Evolutionary conservation across 2,888 invertebrate species (phyloP), one percentile per base, ranked within the genome.

Genomic region (Priocnemis perturbator): DNA sequence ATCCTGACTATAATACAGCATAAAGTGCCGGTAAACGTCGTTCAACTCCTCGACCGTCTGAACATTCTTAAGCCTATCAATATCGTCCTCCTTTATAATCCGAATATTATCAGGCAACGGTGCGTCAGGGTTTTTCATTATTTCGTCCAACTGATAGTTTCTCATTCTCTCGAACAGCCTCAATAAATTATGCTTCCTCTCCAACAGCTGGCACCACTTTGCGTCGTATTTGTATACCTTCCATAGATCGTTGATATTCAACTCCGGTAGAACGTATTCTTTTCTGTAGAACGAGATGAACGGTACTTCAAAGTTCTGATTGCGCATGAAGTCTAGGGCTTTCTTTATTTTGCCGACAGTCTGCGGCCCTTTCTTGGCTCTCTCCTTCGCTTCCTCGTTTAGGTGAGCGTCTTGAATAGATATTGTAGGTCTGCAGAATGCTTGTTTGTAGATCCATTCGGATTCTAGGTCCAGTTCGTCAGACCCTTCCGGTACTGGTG

Each of bases 231-330:
- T 95, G 90, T 97, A 99, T n/a, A 99, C 95, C 87, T 95, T 96
- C 99, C 99, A 99, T 30, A 99, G 90, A 86, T 99, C 98, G 83
- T 96, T 96, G 63, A 98, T 96, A 79, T 94, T 96, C 20, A 99
- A 90, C 84, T 98, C 98, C 0, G 97, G 97, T 84, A 96, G 95
- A 0, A 98, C 97, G 83, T 97, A 97, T n/a, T 99, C 99, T 89
- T 99, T 99, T 23, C 99, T 93, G 88, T 99, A 99, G 90, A 98
- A 98, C 0, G 98, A 97, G 82, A 99, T 99, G 89, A 99, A 99
- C 0, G 99, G 99, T 52, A 99, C 98, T 90, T 99, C 99, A 77
- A 98, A 91, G 58, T 96, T 95, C 85, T 98, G 97, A 88, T 98
- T 98, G 50, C 98, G 91, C 93, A 99, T 98, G 86, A 98, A 98